Evolutionary conservation across 2,888 invertebrate genomes (phyloP).

Genomic region (Acanthacorydalis orientalis): DNA sequence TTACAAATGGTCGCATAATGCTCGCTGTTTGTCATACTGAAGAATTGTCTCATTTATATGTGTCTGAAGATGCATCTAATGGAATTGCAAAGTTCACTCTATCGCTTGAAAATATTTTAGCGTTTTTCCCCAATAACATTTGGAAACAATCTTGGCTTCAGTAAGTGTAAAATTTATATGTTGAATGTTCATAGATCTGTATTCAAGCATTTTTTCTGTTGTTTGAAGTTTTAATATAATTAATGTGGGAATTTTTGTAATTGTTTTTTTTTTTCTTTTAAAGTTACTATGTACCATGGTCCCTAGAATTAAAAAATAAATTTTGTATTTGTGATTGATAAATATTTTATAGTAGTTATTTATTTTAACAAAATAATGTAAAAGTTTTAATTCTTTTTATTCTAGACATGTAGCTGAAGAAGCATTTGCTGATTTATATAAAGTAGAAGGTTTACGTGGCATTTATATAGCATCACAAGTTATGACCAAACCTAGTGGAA

Average conservation of each 20-base stretch:
- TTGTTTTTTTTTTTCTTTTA: no score
- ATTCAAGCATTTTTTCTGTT: no score
- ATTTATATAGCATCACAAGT: slow-evolving; percentile 81
- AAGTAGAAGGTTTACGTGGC: slow-evolving; percentile 71
- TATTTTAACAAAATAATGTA: background rate
- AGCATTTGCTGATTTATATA: slow-evolving; percentile 74
- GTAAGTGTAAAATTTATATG: slow-evolving; percentile 33
- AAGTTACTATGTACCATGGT: background rate
- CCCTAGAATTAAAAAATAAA: background rate
- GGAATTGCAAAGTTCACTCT: slow-evolving; percentile 43
- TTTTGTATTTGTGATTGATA: background rate
- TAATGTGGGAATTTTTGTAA: no score
- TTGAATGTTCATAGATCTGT: background rate
- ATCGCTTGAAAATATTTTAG: slow-evolving; percentile 65
- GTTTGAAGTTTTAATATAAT: no score
- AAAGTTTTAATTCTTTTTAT: slow-evolving; percentile 8
- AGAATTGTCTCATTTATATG: slow-evolving; percentile 58
- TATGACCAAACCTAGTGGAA: slow-evolving; percentile 31
- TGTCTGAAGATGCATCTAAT: slow-evolving; percentile 50
- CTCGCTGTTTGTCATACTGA: slow-evolving; percentile 67
- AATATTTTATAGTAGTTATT: no score
- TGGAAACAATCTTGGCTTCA: slow-evolving; percentile 71
- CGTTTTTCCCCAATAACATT: slow-evolving; percentile 66
- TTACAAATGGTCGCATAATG: slow-evolving; percentile 62
- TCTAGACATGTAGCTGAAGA: slow-evolving; percentile 60